Evolutionary conservation across 2,113 vertebrate genomes (phyloP).

Genomic region (Elgaria multicarinata): DNA sequence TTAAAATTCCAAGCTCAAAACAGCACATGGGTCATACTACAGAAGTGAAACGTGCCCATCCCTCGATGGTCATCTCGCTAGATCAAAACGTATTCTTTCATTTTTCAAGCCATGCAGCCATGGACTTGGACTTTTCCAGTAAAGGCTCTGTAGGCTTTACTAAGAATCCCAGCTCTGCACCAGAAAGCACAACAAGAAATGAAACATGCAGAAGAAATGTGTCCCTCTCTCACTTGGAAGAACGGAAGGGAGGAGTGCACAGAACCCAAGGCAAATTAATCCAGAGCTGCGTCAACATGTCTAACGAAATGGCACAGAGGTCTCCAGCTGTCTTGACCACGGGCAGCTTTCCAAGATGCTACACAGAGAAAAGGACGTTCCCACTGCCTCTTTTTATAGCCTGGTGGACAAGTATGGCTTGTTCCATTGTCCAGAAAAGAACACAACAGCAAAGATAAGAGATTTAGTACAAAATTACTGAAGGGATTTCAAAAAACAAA

Average conservation of each 20-base stretch:
- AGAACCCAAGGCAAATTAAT: background rate
- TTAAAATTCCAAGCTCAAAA: background rate
- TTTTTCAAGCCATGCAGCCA: background rate
- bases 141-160: background rate
- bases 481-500: background rate
- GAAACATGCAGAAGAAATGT: background rate
- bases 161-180: background rate
- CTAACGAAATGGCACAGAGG: accelerated
- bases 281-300: background rate
- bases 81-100: background rate
- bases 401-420: constrained; percentile 20
- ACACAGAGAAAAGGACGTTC: constrained; percentile 12
- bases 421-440: constrained; percentile 29
- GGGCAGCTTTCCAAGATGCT: constrained; percentile 12
- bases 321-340: constrained; percentile 1
- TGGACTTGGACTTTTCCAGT: background rate
- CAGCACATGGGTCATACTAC: background rate
- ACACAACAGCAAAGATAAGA: constrained; percentile 22
- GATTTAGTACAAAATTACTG: background rate
- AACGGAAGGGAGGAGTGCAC: background rate
- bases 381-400: background rate
- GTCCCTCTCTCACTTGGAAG: background rate
- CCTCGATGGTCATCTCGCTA: background rate
- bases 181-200: background rate
- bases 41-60: background rate